Conservation (phyloP, 2,113 vertebrate genomes). For the Cavia aperea region DNA sequence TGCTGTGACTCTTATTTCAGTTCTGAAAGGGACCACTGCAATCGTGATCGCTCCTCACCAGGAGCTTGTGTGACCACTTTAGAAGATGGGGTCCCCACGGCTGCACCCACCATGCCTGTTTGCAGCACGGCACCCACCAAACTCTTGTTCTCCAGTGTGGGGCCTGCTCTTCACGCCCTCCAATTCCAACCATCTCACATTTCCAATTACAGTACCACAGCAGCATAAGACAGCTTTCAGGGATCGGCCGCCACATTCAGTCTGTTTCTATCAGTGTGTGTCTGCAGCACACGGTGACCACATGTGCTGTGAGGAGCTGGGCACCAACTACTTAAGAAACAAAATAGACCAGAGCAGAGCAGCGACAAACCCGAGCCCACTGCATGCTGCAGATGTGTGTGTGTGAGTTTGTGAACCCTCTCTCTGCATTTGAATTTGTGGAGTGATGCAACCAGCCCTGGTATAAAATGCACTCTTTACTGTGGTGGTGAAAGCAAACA, state of each 20-base stretch:
- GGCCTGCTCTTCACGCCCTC: too few relatives aligned
- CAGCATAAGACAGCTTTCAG: neutral
- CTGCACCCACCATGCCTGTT: neutral
- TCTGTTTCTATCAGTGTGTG: neutral
- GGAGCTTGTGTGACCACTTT: neutral
- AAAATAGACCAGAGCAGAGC: neutral
- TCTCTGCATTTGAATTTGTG: neutral
- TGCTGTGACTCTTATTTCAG: neutral
- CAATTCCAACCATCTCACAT: neutral
- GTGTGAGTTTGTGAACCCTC: neutral
- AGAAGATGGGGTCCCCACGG: fast-evolving
- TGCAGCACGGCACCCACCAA: fast-evolving
- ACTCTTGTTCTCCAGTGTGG: fast-evolving
- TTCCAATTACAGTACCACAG: neutral
- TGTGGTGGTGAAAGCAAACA: neutral
- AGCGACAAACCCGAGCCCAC: neutral
- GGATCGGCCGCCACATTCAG: too few relatives aligned
- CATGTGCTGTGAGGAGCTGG: neutral
- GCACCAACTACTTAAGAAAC: neutral
- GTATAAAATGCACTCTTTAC: neutral
- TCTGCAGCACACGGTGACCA: neutral
- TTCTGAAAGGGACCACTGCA: neutral
- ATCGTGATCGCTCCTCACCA: too few relatives aligned
- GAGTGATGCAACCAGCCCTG: fast-evolving
- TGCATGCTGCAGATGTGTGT: fast-evolving